phyloP scores from a whole-genome alignment of 2,113 vertebrate species.

The Syrmaticus mikado region DNA sequence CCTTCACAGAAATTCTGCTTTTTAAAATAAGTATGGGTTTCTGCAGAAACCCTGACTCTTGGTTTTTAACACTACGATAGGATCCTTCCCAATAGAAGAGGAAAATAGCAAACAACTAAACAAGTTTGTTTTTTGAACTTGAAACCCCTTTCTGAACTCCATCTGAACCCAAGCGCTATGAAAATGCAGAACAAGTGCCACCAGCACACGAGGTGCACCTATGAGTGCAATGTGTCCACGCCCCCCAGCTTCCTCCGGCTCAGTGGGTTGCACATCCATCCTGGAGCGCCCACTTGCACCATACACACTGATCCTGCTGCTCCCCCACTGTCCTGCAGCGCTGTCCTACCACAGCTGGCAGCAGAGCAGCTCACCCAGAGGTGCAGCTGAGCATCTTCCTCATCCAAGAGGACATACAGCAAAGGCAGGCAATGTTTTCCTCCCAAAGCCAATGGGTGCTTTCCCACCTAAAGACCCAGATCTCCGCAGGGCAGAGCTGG shows the following conservation, averaged over 20 bases:
- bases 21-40: accelerated
- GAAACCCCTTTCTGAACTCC: not conserved
- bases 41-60: not conserved
- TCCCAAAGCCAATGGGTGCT: not conserved
- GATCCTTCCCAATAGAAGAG: not conserved
- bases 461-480: not conserved
- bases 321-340: not conserved
- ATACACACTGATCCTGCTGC: not conserved
- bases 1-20: not conserved
- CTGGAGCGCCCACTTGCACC: not conserved
- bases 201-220: not conserved
- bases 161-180: not conserved
- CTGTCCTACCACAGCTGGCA: not conserved
- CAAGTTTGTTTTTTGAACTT: not conserved
- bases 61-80: not conserved
- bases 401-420: not conserved
- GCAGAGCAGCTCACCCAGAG: too few relatives aligned
- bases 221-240: accelerated
- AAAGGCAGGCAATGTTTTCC: not conserved
- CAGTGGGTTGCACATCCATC: not conserved
- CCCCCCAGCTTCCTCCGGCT: not conserved
- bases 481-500: not conserved
- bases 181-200: not conserved
- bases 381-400: not conserved
- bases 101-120: not conserved